These are phyloP conservation scores for Xyrauchen texanus DNA, from an alignment of 2,113 vertebrate genomes.

Conservation along the genomic window DNA sequence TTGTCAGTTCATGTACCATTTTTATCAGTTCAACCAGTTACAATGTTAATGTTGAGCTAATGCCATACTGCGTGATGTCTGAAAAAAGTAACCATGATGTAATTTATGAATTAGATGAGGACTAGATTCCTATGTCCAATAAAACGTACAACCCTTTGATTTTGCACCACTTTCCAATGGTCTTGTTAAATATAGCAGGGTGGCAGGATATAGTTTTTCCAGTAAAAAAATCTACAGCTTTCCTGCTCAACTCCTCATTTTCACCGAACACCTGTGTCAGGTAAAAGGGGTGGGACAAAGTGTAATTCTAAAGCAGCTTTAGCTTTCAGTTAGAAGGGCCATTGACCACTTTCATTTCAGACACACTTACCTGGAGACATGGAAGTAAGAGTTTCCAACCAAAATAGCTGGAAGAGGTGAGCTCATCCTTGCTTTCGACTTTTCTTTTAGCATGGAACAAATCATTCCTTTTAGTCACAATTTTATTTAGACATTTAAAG, in stretches of 20 bases:
- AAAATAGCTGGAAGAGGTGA: conserved; percentile 6
- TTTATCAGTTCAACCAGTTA: background rate
- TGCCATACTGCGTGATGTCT: conserved; percentile 12
- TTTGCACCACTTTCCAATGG: too few relatives aligned
- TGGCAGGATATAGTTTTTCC: background rate
- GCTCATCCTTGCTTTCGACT: background rate
- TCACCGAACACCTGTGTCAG: conserved; percentile 15
- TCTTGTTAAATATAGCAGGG: too few relatives aligned
- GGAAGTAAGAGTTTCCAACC: background rate
- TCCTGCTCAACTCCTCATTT: background rate
- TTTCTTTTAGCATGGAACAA: too few relatives aligned
- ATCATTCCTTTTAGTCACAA: too few relatives aligned
- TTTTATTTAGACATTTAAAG: too few relatives aligned
- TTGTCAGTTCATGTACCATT: conserved; percentile 17
- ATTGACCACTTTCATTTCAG: background rate
- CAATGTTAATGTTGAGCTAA: conserved; percentile 10
- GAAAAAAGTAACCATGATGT: conserved; percentile 9
- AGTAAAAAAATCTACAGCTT: background rate
- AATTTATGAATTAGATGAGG: background rate
- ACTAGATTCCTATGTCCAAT: background rate
- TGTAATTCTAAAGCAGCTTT: background rate
- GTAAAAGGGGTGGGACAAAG: background rate
- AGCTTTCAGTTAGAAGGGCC: background rate
- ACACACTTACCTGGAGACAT: background rate
- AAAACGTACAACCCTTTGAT: background rate